phyloP scores from a whole-genome alignment of 2,888 invertebrate genomes.

The Esperia sulphurella region DNA sequence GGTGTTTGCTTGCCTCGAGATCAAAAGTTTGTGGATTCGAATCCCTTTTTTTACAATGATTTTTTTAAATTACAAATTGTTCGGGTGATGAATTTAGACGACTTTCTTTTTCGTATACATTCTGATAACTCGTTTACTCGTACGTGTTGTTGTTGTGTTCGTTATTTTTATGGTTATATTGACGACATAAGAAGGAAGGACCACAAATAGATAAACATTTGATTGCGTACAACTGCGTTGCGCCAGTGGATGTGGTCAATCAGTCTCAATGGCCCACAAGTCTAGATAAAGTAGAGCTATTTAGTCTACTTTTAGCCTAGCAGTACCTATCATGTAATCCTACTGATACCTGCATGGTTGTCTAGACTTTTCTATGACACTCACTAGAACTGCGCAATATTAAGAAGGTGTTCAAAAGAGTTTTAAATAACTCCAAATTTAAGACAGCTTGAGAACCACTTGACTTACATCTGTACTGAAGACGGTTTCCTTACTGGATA shows the following conservation, averaged over 20 bases:
- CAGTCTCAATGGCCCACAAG: constrained; percentile 64
- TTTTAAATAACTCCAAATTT: background rate
- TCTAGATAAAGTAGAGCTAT: constrained; percentile 50
- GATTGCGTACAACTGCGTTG: constrained; percentile 41
- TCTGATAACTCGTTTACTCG: too few relatives aligned
- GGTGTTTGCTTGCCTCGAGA: too few relatives aligned
- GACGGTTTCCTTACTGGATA: too few relatives aligned
- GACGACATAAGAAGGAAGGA: constrained; percentile 3
- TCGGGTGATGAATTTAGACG: too few relatives aligned
- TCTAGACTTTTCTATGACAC: background rate
- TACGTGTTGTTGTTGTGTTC: too few relatives aligned
- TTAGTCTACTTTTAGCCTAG: constrained; percentile 44
- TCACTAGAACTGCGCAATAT: background rate
- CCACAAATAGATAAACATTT: constrained; percentile 18
- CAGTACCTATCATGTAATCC: constrained; percentile 26
- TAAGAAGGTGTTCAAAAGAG: background rate
- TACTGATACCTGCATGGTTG: background rate
- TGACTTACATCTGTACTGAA: too few relatives aligned
- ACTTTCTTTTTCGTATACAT: too few relatives aligned
- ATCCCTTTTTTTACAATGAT: too few relatives aligned
- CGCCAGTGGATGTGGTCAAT: constrained; percentile 67
- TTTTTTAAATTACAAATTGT: too few relatives aligned
- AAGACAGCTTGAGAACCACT: too few relatives aligned
- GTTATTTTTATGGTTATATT: too few relatives aligned
- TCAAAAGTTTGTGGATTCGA: too few relatives aligned